Evolutionary conservation across 2,797 vertebrate genomes (phyloP).

Genomic region (Syngnathus rostellatus): DNA sequence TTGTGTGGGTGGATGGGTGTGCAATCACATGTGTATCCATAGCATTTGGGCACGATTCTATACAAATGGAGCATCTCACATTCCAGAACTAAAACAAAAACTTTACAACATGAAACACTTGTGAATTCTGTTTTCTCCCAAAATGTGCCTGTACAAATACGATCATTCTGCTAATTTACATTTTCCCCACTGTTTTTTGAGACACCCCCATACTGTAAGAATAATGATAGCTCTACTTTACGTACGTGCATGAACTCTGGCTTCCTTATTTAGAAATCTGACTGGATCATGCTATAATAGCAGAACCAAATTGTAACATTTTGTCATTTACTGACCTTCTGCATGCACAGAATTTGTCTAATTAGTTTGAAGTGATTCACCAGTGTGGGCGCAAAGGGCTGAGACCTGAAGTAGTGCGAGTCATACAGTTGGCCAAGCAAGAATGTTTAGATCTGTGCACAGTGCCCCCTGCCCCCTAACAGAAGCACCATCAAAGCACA

Average conservation of each 20-base stretch:
- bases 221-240: background rate
- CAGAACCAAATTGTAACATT: too few species aligned
- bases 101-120: background rate
- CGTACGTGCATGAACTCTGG: too few species aligned
- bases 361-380: too few species aligned
- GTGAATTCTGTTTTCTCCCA: background rate
- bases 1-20: constrained; percentile 15
- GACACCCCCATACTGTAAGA: background rate
- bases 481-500: constrained; percentile 5
- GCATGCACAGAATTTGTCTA: too few species aligned
- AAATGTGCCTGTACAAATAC: background rate
- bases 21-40: background rate
- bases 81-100: background rate
- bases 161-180: background rate
- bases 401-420: background rate
- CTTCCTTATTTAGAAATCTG: too few species aligned
- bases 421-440: too few species aligned
- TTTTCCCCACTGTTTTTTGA: background rate
- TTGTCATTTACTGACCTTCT: too few species aligned
- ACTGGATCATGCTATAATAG: too few species aligned
- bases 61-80: background rate
- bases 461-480: background rate
- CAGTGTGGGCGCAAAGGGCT: background rate
- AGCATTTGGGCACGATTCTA: background rate
- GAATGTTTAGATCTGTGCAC: background rate